Evolutionary conservation across 2,113 vertebrate genomes (phyloP), one percentile per base, ranked within the genome.

Genomic region (Myodes glareolus): DNA sequence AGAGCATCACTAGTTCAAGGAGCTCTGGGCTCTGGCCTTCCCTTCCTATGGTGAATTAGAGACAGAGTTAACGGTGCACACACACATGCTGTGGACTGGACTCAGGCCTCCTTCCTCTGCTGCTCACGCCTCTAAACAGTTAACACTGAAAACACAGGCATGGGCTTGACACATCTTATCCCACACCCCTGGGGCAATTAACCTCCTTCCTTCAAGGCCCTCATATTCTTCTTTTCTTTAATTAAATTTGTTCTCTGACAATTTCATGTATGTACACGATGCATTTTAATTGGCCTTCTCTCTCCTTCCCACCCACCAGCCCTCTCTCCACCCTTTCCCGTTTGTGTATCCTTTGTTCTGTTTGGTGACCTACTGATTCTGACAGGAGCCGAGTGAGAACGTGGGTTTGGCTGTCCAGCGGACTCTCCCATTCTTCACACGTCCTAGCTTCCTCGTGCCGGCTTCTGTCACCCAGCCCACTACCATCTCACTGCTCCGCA

Each of bases 1-100:
- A 89, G 82, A 89, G 67, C 65, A 91, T 92, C 94, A 94, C 81
- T 87, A 95, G 73, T 89, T 94, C 81, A 96, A 90, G 50, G 6
- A 94, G 81, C 88, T 88, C 88, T 31, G 58, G 55, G 50, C 36
- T n/a, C 70, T 91, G 73, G 81, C 81, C 88, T 94, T 61, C 33
- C 81, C 65, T 84, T 87, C 91, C 86, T 76, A 27, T 0, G 67
- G 50, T 31, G 27, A 76, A 67, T 12, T 7, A 50, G 63, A 55
- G 50, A 80, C 86, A 42, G n/a, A 36, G 21, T n/a, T 61, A 31
- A 33, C 1, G 3, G 12, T 0, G 7, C 0, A 4, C 31, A 10
- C 4, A 3, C 33, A n/a, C 12, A 13, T 52, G 47, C 81, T 13
- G 5, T 5, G 33, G 12, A 25, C 2, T 52, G 39, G 42, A 7